Percentiles rank a stretch among this genome's conserved stretches.
phyloP scores from a whole-genome alignment of 1,140 invertebrate genomes.

The Bombus affinis region DNA sequence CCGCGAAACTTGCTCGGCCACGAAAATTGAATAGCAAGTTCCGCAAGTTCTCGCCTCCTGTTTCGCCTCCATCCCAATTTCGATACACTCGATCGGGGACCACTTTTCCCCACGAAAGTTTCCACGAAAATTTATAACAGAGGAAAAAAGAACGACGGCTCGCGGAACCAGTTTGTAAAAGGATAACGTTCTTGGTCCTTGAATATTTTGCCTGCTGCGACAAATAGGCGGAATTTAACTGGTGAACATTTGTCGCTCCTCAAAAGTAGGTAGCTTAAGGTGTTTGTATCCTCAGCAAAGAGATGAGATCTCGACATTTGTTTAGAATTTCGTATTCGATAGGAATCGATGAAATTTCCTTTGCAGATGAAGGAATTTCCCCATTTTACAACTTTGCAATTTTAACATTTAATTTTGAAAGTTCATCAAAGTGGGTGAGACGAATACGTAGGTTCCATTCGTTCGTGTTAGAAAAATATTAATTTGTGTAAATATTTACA shows the following conservation, averaged over 20 bases:
- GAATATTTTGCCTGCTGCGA: too few species aligned
- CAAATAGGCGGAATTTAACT: not conserved
- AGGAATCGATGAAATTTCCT: not conserved
- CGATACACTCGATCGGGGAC: not conserved
- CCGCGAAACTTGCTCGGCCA: not conserved
- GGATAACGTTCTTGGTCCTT: too few species aligned
- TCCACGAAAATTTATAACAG: not conserved
- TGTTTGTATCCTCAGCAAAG: not conserved
- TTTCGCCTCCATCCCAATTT: not conserved
- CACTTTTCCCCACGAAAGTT: not conserved
- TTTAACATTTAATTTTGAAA: not conserved
- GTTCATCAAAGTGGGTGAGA: too few species aligned
- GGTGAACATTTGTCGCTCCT: not conserved
- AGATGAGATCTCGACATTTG: not conserved
- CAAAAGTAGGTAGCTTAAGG: not conserved
- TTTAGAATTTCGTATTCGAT: too few species aligned
- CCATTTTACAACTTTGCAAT: not conserved
- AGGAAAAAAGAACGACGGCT: not conserved
- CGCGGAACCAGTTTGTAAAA: too few species aligned
- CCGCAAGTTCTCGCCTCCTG: not conserved
- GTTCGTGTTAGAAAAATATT: not conserved
- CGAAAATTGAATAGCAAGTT: conserved; percentile 25
- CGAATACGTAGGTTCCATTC: not conserved
- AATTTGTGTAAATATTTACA: not conserved
- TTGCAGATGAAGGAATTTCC: too few species aligned